A percentile compares a stretch with the other conserved stretches of the same genome.
phyloP scores from a whole-genome alignment of 1,140 invertebrate species.

The Phenacoccus solenopsis region DNA sequence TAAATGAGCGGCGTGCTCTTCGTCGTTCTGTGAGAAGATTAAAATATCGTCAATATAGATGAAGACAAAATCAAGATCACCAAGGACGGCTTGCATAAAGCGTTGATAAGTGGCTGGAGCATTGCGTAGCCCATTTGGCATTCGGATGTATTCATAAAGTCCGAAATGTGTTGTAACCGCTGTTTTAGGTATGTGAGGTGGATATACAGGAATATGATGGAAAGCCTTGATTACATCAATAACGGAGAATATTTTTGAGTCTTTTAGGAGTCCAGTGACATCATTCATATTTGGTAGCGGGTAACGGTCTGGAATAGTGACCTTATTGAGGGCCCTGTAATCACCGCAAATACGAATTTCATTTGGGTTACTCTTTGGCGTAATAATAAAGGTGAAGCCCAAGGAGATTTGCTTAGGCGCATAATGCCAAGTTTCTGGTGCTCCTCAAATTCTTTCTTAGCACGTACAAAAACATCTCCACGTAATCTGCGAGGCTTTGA shows the following conservation, averaged over 20 bases:
- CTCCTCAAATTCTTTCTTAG: not conserved
- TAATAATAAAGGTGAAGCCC: not conserved
- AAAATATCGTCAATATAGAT: conserved; percentile 36
- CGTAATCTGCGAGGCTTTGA: not conserved
- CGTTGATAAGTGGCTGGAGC: conserved; percentile 36
- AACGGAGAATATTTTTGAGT: conserved; percentile 33
- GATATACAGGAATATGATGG: conserved; percentile 36
- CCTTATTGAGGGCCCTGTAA: conserved; percentile 26
- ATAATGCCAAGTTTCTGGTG: not conserved
- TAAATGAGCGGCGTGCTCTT: conserved; percentile 26
- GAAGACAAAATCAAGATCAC: conserved; percentile 24
- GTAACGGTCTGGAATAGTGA: conserved; percentile 31
- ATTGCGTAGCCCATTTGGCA: conserved; percentile 36
- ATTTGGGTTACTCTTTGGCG: not conserved
- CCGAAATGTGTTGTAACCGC: conserved; percentile 34
- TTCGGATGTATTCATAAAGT: conserved; percentile 33
- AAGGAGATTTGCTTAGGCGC: not conserved
- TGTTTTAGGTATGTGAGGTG: conserved; percentile 35
- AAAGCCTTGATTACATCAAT: conserved; percentile 39
- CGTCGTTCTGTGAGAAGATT: conserved; percentile 30
- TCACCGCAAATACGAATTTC: conserved; percentile 22
- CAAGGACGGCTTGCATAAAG: conserved; percentile 31
- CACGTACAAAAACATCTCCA: not conserved
- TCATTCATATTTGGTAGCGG: conserved; percentile 38
- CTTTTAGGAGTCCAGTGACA: conserved; percentile 32